Conservation (phyloP, 2,888 invertebrate species). For the Isotomurus palustris region DNA sequence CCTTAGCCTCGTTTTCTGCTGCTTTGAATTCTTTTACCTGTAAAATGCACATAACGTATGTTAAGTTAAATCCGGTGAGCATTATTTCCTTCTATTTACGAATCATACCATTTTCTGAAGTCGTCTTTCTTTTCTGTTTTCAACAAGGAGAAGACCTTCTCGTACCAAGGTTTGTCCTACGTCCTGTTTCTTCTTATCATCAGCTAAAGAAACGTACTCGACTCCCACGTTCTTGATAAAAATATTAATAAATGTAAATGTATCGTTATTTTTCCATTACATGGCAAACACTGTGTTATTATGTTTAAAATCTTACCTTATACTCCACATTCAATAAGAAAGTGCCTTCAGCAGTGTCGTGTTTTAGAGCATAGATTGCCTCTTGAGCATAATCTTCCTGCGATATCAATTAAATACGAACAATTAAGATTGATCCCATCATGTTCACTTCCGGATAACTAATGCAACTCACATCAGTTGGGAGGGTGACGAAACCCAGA, state of each 20-base stretch:
- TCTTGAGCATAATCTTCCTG: constrained; percentile 70
- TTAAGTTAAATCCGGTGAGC: constrained; percentile 69
- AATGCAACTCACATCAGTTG: constrained; percentile 68
- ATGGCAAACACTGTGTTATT: constrained; percentile 15
- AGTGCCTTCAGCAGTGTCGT: constrained; percentile 66
- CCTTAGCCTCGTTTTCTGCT: constrained; percentile 82
- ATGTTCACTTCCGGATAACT: neutral
- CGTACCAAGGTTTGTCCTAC: constrained; percentile 72
- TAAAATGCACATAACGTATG: constrained; percentile 44
- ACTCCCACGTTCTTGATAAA: constrained; percentile 30
- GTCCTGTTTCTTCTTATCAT: constrained; percentile 57
- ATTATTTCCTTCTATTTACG: constrained; percentile 72
- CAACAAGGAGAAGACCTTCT: constrained; percentile 80
- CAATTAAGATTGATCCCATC: neutral
- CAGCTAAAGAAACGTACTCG: constrained; percentile 45
- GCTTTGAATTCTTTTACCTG: constrained; percentile 72
- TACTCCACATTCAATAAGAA: constrained; percentile 80
- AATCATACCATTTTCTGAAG: constrained; percentile 68
- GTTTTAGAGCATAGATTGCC: constrained; percentile 64
- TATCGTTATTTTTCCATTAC: too few species aligned
- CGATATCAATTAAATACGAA: too few species aligned
- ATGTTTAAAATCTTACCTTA: constrained; percentile 53
- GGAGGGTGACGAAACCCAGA: constrained; percentile 77
- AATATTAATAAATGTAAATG: too few species aligned
- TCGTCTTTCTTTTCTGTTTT: constrained; percentile 72